Base-by-base conservation (phyloP, 1,140 invertebrate genomes). In the Drosophila sturtevanti region DNA sequence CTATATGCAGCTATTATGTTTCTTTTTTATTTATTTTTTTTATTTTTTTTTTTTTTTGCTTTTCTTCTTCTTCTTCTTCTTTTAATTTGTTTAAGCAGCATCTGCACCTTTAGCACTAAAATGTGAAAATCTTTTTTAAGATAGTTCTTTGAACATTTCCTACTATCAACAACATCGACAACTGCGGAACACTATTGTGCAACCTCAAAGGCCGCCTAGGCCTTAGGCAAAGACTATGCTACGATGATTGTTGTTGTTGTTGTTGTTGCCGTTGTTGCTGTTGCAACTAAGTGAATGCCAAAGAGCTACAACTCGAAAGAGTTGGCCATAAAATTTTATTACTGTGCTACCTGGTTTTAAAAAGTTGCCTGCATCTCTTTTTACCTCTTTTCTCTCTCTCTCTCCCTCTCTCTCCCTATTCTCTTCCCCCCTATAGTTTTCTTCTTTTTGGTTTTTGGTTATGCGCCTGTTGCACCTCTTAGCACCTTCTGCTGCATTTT, bases 281-380 rank as follows among this genome's bases (percentile, higher is more conserved):
- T 24, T 11, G 22, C 63, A 61, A 27, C 61, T 58, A 61, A 68
- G 63, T 77, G 73, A 79, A 67, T 79, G 72, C 41, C 63, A 72
- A 6, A 31, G 27, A 31, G 60, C 71, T 63, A 41, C 63, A 72
- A 74, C 74, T 60, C 9, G 62, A 63, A 69, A 68, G 56, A 79
- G 60, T 55, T 65, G 72, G 79, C 68, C 84, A 79, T 89, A 84
- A 89, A 89, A 84, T 79, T 82, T 89, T 89, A 89, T 89, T 89
- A 79, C 79, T 11, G 7, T 64, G 84, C 84, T 89, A 89, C 84
- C 85, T 51, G 84, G 72, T 77, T 84, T 73, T 55, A 63, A 48
- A 48, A 48, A 48, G 16, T 48, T 48, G 41, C 14, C 16, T 44
- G 14, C 41, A 2, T 48, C 76, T 65, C 72, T 84, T 66, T 77